A percentile compares a stretch with the other conserved stretches of the same genome.
These are phyloP conservation scores for Romanogobio albipinnatus DNA, from an alignment of 2,113 vertebrate genomes.

Conservation along the genomic window DNA sequence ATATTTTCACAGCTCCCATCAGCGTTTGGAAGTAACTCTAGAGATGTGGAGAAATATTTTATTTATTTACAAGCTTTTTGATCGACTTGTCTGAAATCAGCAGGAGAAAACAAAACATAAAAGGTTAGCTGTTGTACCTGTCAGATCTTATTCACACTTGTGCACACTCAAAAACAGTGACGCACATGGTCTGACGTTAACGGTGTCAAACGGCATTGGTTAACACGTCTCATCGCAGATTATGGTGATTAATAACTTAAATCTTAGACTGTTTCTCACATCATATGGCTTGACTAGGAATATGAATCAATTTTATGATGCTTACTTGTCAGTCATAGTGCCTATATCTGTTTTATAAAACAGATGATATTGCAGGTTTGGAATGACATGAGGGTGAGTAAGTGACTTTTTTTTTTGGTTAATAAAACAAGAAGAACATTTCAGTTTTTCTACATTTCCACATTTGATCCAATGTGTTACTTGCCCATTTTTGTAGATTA, in stretches of 20 bases:
- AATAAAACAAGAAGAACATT: background rate
- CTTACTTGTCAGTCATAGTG: background rate
- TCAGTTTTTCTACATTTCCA: background rate
- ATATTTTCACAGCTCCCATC: background rate
- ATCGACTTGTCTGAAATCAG: background rate
- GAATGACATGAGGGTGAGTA: background rate
- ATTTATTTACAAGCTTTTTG: background rate
- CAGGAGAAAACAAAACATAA: background rate
- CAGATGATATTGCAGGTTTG: background rate
- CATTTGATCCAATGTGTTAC: background rate
- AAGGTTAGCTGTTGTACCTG: background rate
- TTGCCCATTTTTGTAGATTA: background rate
- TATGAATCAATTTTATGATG: background rate
- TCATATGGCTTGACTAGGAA: background rate
- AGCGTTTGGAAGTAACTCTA: background rate
- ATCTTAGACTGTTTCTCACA: background rate
- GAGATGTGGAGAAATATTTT: background rate
- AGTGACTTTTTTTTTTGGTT: background rate
- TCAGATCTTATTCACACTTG: background rate
- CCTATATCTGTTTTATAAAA: background rate
- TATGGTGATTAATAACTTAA: background rate
- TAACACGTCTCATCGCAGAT: background rate
- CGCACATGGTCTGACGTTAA: background rate
- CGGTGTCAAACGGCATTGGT: background rate
- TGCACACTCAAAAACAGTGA: slow-evolving; percentile 1